Evolutionary conservation across 2,113 vertebrate species (phyloP), one percentile per base, ranked within the genome.

Genomic region (Dromaius novaehollandiae): DNA sequence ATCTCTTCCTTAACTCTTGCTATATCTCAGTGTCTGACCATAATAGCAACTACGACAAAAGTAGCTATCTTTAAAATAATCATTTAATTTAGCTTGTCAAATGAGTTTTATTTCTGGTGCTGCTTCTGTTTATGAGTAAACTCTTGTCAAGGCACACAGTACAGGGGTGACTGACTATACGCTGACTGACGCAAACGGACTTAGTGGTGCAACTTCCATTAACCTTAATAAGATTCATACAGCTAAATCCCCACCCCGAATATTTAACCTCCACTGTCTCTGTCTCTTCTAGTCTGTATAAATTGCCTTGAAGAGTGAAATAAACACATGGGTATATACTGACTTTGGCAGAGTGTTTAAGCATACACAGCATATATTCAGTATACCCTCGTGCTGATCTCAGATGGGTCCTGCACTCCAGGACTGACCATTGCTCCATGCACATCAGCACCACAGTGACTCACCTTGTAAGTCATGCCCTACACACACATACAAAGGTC

Each of bases 201-300:
- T 64, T 40, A 5, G 51, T 85, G 76, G 42, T 78, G 82, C 81
- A 91, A 85, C 42, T 95, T 92, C 88, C 83, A 95, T 95, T 95
- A 97, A 97, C 89, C 76, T 96, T 86, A 86, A 89, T 84, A 77
- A 86, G 83, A 96, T 88, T 83, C 93, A 81, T 6, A 22, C 48
- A 86, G 81, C 71, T 84, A 82, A 91, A 97, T 93, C 68, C 19
- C 80, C 89, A 93, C 65, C 83, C 86, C 75, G 83, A 95, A 96
- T 93, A 92, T 95, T 97, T 96, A 96, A 94, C 93, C 93, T 90
- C 76, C 25, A 11, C 8, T 24, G 48, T 50, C 50, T 88, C 88
- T 91, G 91, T 89, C 89, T 95, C 75, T 86, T 95, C 88, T 68
- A 88, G 78, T 94, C 88, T 75, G 36, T 79, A 55, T 13, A 95